These are phyloP conservation scores for Vireo griseus DNA, from an alignment of 2,797 vertebrate species.

Conservation along the genomic window DNA sequence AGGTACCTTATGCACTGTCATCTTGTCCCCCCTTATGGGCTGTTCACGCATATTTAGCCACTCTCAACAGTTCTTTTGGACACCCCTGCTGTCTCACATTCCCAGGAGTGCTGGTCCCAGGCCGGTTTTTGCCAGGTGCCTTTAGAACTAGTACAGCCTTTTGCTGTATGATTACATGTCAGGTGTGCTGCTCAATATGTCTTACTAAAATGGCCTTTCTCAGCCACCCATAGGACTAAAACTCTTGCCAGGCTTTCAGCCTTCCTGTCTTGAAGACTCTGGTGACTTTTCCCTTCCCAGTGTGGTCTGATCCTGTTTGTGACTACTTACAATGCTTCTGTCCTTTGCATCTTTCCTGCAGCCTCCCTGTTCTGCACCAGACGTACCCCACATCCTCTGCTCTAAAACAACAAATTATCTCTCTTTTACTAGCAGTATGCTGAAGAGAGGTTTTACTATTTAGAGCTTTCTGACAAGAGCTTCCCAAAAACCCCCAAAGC, in stretches of 20 bases:
- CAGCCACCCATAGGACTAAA: not conserved
- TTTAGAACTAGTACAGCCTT: not conserved
- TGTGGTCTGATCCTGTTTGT: not conserved
- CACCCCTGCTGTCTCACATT: accelerated
- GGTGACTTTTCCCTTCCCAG: not conserved
- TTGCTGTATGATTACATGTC: not conserved
- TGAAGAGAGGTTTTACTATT: not conserved
- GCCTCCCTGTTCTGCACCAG: not conserved
- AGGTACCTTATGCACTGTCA: not conserved
- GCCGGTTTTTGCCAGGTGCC: not conserved
- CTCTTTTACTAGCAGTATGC: not conserved
- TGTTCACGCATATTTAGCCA: not conserved
- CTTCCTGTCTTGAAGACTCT: not conserved
- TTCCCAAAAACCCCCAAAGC: not conserved
- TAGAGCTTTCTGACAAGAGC: not conserved
- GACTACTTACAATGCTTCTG: not conserved
- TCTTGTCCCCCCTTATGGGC: not conserved
- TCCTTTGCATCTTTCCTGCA: not conserved
- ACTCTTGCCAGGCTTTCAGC: not conserved
- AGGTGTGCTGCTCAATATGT: accelerated
- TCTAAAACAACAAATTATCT: not conserved
- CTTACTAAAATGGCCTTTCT: not conserved
- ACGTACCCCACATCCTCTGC: not conserved
- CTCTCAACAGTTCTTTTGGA: not conserved
- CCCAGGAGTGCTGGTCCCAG: not conserved